phyloP scores from a whole-genome alignment of 1,140 invertebrate species.

The Cecropterus lyciades region DNA sequence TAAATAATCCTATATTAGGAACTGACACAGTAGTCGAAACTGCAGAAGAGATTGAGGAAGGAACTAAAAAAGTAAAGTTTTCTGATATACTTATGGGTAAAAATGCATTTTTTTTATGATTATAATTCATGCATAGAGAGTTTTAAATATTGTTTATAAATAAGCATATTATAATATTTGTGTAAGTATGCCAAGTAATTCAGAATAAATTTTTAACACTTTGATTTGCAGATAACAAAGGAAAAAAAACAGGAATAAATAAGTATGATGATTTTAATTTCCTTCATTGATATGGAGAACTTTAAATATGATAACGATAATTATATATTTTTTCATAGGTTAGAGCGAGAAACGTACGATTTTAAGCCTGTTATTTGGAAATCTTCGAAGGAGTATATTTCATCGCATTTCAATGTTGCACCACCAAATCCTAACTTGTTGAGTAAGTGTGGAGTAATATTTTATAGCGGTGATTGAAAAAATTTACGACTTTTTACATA shows the following conservation, averaged over 20 bases:
- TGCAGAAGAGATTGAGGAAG: conserved; percentile 32
- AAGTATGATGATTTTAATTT: background rate
- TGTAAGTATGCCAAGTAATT: no score
- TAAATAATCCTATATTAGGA: background rate
- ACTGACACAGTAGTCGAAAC: background rate
- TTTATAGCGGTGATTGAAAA: no score
- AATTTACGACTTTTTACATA: no score
- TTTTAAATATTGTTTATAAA: conserved; percentile 4
- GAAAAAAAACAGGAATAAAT: background rate
- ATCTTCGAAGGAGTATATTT: conserved; percentile 35
- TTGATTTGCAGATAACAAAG: conserved; percentile 10
- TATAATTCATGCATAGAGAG: no score
- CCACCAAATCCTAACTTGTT: conserved; percentile 58
- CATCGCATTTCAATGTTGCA: conserved; percentile 40
- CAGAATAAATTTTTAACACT: background rate
- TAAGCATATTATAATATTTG: no score
- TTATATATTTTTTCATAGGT: background rate
- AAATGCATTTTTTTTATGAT: conserved; percentile 28
- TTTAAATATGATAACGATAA: background rate
- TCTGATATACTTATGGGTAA: conserved; percentile 64
- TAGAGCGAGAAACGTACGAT: background rate
- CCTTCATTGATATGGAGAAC: background rate
- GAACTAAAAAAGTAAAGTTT: conserved; percentile 68
- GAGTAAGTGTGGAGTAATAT: conserved; percentile 48
- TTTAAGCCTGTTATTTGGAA: conserved; percentile 8